Conservation (phyloP, 2,797 vertebrate genomes). For the Pangasius larnaudii region DNA sequence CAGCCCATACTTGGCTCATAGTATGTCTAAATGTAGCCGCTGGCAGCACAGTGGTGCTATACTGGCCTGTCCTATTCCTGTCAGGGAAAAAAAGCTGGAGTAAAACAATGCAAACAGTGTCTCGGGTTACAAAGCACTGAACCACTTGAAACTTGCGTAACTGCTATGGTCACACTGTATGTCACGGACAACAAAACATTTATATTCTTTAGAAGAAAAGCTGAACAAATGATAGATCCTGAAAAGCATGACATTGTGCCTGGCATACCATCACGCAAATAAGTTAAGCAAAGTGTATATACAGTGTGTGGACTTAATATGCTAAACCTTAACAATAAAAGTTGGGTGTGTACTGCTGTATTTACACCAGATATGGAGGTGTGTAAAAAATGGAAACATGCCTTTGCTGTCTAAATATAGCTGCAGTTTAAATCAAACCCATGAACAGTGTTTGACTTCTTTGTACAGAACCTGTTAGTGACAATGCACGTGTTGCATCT, state of each 20-base stretch:
- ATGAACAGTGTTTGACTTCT: conserved; percentile 5
- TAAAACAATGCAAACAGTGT: conserved; percentile 31
- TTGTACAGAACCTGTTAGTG: conserved; percentile 3
- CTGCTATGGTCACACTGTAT: background rate
- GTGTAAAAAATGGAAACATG: background rate
- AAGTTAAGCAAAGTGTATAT: background rate
- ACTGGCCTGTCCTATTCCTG: conserved; percentile 41
- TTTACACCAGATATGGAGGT: background rate
- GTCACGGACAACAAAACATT: background rate
- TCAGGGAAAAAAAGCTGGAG: conserved; percentile 8
- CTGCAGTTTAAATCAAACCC: background rate
- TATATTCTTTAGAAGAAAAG: conserved; percentile 4
- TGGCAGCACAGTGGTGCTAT: conserved; percentile 45
- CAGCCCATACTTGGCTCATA: conserved; percentile 30
- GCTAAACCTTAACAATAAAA: background rate
- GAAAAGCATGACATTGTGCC: background rate
- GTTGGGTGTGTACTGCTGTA: background rate
- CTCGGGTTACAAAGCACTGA: conserved; percentile 5
- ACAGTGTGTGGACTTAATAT: background rate
- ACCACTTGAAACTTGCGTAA: conserved; percentile 3
- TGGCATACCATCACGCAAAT: background rate
- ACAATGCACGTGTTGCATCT: conserved; percentile 32
- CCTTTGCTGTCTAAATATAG: conserved; percentile 2
- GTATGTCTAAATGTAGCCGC: conserved; percentile 47
- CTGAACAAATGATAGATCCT: background rate